phyloP scores from a whole-genome alignment of 2,113 vertebrate genomes.

The Mastomys coucha region DNA sequence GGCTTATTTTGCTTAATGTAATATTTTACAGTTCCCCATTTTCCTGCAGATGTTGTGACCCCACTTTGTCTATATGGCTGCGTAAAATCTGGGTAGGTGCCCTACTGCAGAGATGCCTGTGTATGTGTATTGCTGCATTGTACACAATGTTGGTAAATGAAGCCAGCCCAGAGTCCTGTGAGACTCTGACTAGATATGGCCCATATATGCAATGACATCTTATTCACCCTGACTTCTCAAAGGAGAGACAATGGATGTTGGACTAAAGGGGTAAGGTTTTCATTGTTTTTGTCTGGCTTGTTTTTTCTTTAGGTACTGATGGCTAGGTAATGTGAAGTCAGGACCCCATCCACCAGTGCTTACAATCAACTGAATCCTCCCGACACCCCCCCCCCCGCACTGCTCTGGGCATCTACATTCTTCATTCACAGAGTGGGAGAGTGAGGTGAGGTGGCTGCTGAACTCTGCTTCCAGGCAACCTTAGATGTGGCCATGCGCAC shows the following conservation, averaged over 20 bases:
- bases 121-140: background rate
- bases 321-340: background rate
- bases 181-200: too few relatives aligned
- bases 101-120: background rate
- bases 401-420: background rate
- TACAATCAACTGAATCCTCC: background rate
- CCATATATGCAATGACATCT: background rate
- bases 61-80: background rate
- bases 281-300: background rate
- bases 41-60: background rate
- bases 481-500: too few relatives aligned
- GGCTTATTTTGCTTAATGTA: background rate
- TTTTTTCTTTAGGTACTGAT: background rate
- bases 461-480: background rate
- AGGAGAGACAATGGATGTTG: background rate
- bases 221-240: background rate
- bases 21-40: background rate
- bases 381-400: too few relatives aligned
- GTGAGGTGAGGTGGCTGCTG: rapidly evolving
- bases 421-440: background rate
- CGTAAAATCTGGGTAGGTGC: background rate
- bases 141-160: background rate
- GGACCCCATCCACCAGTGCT: rapidly evolving
- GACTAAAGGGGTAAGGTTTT: background rate
- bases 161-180: background rate